Evolutionary conservation across 2,797 vertebrate genomes (phyloP).

Genomic region (Carapus acus): DNA sequence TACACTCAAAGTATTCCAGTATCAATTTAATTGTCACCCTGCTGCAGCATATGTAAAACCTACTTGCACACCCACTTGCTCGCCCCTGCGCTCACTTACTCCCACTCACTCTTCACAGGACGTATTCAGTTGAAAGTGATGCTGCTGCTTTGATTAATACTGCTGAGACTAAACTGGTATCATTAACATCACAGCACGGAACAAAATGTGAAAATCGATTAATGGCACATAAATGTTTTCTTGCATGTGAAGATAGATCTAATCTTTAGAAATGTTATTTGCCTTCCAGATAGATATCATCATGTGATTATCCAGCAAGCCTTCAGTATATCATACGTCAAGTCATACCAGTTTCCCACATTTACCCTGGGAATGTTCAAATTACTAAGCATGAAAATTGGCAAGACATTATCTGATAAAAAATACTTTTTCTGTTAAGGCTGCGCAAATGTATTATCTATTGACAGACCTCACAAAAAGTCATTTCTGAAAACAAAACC

Average conservation of each 20-base stretch:
- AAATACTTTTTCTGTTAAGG: too few species aligned
- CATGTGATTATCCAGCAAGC: too few species aligned
- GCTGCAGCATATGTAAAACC: constrained; percentile 39
- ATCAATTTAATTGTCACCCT: constrained; percentile 1
- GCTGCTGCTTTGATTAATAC: not conserved
- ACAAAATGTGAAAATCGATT: not conserved
- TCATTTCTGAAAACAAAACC: constrained; percentile 22
- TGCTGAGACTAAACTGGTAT: constrained; percentile 2
- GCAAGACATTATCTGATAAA: not conserved
- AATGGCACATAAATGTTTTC: not conserved
- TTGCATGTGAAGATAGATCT: not conserved
- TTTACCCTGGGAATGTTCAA: not conserved
- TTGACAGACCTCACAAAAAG: constrained; percentile 27
- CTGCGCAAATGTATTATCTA: constrained; percentile 9
- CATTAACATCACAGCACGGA: not conserved
- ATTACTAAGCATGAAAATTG: too few species aligned
- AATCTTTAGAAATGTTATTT: not conserved
- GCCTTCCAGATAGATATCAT: too few species aligned
- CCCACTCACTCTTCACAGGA: constrained; percentile 15
- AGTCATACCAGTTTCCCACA: too few species aligned
- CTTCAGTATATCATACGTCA: too few species aligned
- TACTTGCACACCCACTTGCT: constrained; percentile 41
- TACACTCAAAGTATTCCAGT: too few species aligned
- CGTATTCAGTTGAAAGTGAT: constrained; percentile 15
- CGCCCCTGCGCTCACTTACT: constrained; percentile 36